Evolutionary conservation across 2,888 invertebrate species (phyloP), one percentile per base, ranked within the genome.

Genomic region (Rotaria socialis): DNA sequence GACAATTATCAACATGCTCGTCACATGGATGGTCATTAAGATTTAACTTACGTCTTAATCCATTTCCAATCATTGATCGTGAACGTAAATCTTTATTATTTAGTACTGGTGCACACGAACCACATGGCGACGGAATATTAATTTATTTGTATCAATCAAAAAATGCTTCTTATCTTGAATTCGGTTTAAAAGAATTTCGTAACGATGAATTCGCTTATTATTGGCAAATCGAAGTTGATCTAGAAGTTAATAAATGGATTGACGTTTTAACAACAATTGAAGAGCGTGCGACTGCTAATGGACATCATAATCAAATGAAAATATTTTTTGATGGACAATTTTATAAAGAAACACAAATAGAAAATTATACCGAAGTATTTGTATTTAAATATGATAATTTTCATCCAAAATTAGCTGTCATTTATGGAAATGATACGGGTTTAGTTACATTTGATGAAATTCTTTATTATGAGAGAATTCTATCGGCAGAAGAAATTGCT

Each of bases 361-460:
- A 80, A 80, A 80, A 80, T 80, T 80, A 80, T 80, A 80, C 80
- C 10, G 80, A 80, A 80, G 43, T 80, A 47, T 80, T 47, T 80
- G 47, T 35, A 80, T 80, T 80, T 47, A 80, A 80, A 47, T 80
- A 80, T 47, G 16, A 14, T 67, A 24, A 47, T 24, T 47, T 80
- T 14, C 80, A 80, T 80, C 80, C 80, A 47, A 80, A 43, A 80
- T 6, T n/a, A n/a, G n/a, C 14, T 14, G 11, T n/a, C 3, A 19
- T 80, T 11, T 80, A 80, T 80, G 80, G 24, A 11, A 80, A 80
- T 80, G 80, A 80, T 47, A 80, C 47, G 10, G 80, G 80, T 14
- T 80, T 80, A 47, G 47, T 19, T 43, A 80, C 3, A 24, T 80
- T 80, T 47, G 80, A 80, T 80, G 47, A 80, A 24, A 47, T 80